Conservation (phyloP, 2,113 vertebrate species). For the Callocephalon fimbriatum region DNA sequence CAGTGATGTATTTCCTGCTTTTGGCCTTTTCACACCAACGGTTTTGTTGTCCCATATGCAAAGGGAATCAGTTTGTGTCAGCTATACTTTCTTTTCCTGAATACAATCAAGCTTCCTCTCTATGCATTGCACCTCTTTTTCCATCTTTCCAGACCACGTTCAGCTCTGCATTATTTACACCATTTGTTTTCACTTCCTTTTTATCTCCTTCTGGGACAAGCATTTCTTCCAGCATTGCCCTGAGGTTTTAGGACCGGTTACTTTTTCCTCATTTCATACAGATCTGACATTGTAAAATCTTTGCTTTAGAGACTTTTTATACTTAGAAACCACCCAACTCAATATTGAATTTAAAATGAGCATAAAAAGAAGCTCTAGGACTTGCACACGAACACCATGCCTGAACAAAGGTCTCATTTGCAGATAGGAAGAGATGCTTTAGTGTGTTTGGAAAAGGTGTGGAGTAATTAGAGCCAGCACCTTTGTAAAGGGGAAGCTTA, state of each 20-base stretch:
- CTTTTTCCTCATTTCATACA: neutral
- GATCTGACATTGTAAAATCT: neutral
- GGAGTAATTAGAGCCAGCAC: neutral
- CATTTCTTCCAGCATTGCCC: neutral
- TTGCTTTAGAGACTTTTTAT: neutral
- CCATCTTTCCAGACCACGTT: neutral
- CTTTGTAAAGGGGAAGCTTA: neutral
- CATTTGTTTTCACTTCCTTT: neutral
- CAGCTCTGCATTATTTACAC: neutral
- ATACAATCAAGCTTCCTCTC: neutral
- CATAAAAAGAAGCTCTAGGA: neutral
- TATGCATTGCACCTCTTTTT: neutral
- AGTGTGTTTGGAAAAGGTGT: neutral
- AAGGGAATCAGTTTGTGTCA: neutral
- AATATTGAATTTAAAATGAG: neutral
- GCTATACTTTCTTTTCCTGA: neutral
- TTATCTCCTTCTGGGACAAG: neutral
- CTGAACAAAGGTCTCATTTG: neutral
- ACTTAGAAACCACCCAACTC: neutral
- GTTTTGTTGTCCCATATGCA: fast-evolving
- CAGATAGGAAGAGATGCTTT: neutral
- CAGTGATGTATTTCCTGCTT: neutral
- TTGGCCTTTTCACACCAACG: neutral
- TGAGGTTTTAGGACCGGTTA: neutral
- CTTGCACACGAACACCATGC: neutral